These are phyloP conservation scores for Morinoia aosen DNA, from an alignment of 2,888 invertebrate species.

Conservation along the genomic window DNA sequence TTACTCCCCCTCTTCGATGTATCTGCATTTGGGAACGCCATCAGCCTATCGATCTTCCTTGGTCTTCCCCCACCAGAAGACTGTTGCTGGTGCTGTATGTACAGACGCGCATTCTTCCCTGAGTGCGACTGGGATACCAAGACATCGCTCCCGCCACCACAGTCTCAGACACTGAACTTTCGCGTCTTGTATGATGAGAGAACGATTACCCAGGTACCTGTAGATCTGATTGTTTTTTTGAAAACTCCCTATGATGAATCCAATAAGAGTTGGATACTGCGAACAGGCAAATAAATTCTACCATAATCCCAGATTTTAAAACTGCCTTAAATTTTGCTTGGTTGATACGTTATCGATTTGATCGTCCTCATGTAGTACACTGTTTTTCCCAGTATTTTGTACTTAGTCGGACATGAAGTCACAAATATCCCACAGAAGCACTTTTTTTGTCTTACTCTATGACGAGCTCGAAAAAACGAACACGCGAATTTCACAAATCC, in stretches of 20 bases:
- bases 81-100: neutral
- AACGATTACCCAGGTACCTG: too few species aligned
- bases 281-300: too few species aligned
- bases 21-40: constrained; percentile 45
- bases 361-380: neutral
- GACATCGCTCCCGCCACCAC: too few species aligned
- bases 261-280: too few species aligned
- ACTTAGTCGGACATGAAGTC: neutral
- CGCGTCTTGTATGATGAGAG: too few species aligned
- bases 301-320: too few species aligned
- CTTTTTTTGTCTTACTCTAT: neutral
- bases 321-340: too few species aligned
- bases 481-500: neutral
- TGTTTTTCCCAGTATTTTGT: neutral
- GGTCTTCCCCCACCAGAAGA: neutral
- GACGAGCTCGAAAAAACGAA: neutral
- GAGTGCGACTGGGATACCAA: neutral
- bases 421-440: neutral
- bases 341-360: neutral
- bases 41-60: constrained; percentile 43
- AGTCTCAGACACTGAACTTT: too few species aligned
- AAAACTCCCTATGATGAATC: too few species aligned
- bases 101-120: neutral
- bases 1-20: constrained; percentile 49
- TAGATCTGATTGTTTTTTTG: too few species aligned